Evolutionary conservation across 2,888 invertebrate species (phyloP), one percentile per base, ranked within the genome.

Genomic region (Heliconius erato): DNA sequence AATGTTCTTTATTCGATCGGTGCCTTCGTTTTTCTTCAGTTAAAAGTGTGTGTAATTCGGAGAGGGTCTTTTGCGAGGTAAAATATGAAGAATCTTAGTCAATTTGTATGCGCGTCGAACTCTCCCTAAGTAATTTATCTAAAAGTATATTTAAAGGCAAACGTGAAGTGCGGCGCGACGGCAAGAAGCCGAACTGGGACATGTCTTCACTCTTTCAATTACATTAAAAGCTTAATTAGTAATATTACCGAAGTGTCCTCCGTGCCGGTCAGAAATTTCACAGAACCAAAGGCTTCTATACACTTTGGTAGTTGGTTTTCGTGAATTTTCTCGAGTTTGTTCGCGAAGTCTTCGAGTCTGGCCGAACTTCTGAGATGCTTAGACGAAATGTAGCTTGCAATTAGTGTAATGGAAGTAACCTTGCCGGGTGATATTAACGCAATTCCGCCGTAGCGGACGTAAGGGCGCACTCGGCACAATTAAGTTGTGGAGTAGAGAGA

Each of bases 161-260:
- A 91, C 86, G 85, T 85, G 91, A 91, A 92, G 91, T 91, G 90
- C 87, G 88, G 87, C 86, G 88, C 86, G 87, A 91, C 88, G 87
- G 79, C 89, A 89, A 89, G 89, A 80, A 65, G 91, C 91, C 90
- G 89, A 91, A 91, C 91, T 90, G 89, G 91, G 91, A 93, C 92
- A 91, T 93, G 92, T 94, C 94, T 93, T 92, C 90, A 92, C 92
- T 93, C 91, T 92, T 94, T 94, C 93, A 95, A 95, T 96, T 96
- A 95, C 93, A 93, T 95, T 95, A 95, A 95, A 94, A 95, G 94
- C 94, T 94, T 94, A 95, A 95, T 96, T 95, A 95, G 93, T 93
- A 93, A 94, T 94, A 95, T 95, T 94, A 94, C 92, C 91, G 88
- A 93, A 94, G 92, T 92, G 91, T 93, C 92, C 91, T 92, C 92